phyloP scores from a whole-genome alignment of 2,888 invertebrate genomes.

The Laothoe populi region DNA sequence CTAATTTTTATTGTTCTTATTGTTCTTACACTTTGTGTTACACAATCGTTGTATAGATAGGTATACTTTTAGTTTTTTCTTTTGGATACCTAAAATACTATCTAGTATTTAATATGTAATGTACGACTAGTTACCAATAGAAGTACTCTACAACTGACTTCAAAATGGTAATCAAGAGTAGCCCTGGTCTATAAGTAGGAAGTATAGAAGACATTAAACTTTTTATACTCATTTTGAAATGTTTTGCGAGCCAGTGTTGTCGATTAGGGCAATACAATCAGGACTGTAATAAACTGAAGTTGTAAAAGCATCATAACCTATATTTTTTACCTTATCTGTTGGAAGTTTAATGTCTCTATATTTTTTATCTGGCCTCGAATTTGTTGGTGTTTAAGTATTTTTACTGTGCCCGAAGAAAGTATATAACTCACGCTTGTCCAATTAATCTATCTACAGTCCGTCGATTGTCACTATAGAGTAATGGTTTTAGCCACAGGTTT shows the following conservation, averaged over 20 bases:
- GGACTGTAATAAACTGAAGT: neutral
- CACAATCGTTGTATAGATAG: too few relatives aligned
- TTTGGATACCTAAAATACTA: too few relatives aligned
- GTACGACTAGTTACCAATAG: too few relatives aligned
- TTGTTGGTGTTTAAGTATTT: neutral
- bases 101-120: too few relatives aligned
- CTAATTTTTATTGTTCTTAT: too few relatives aligned
- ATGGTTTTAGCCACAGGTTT: constrained; percentile 2
- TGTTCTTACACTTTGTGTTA: too few relatives aligned
- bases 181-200: neutral
- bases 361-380: neutral
- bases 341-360: constrained; percentile 6
- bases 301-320: neutral
- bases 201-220: neutral
- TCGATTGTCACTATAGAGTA: constrained; percentile 4
- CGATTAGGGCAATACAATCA: neutral
- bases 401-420: neutral
- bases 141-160: too few relatives aligned
- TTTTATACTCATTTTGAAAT: neutral
- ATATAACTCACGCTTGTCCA: constrained; percentile 6
- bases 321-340: constrained; percentile 4
- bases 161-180: too few relatives aligned
- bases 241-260: neutral
- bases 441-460: constrained; percentile 16
- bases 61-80: too few relatives aligned